These are phyloP conservation scores for Brachionus asplanchnoidis DNA, from an alignment of 1,140 invertebrate genomes.

Conservation along the genomic window DNA sequence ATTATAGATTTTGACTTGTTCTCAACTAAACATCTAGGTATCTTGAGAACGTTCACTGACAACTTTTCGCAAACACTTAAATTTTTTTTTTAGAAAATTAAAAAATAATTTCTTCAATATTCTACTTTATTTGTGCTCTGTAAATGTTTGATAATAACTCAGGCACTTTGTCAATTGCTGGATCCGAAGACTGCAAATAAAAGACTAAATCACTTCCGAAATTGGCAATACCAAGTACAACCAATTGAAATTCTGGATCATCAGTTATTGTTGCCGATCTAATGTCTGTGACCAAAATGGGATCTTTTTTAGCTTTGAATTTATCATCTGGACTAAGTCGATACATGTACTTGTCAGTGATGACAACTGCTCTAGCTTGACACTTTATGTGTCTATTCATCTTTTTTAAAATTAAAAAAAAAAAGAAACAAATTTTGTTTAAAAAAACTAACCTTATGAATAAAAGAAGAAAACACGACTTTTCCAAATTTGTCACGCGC, in stretches of 20 bases:
- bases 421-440: not conserved
- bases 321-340: conserved; percentile 32
- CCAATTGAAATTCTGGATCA: conserved; percentile 21
- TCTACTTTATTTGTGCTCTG: not conserved
- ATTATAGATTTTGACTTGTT: conserved; percentile 28
- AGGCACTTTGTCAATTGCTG: conserved; percentile 17
- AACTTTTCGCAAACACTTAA: not conserved
- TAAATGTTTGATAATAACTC: conserved; percentile 31
- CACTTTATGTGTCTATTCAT: conserved; percentile 31
- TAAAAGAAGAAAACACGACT: conserved; percentile 34
- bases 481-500: conserved; percentile 4
- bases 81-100: not conserved
- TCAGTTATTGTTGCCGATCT: conserved; percentile 9
- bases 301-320: conserved; percentile 24
- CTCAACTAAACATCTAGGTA: conserved; percentile 28
- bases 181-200: not conserved
- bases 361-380: conserved; percentile 14
- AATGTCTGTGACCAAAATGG: conserved; percentile 3
- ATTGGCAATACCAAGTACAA: not conserved
- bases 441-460: not conserved
- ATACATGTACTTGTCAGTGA: conserved; percentile 40
- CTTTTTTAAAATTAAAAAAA: not conserved
- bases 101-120: not conserved
- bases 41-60: conserved; percentile 11
- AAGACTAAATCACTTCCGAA: conserved; percentile 19